phyloP scores from a whole-genome alignment of 2,888 invertebrate species.

The Aspidiotus rigidus region DNA sequence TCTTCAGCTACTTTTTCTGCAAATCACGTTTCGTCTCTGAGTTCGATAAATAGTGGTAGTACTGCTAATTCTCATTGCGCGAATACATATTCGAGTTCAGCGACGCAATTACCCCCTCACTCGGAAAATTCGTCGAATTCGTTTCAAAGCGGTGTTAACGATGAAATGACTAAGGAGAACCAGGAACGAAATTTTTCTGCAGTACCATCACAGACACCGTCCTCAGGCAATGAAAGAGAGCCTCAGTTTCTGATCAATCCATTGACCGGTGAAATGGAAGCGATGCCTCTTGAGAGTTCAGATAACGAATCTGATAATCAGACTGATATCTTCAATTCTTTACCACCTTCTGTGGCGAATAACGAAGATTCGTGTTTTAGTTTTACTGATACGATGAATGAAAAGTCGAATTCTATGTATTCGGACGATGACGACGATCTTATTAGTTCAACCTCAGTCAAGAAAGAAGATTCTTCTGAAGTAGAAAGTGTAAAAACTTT shows the following conservation, averaged over 20 bases:
- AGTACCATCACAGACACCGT: conserved; percentile 34
- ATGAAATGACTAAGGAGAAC: neutral
- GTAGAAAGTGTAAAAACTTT: conserved; percentile 51
- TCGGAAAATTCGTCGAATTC: conserved; percentile 1
- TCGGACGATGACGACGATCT: conserved; percentile 10
- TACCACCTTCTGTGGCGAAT: conserved; percentile 31
- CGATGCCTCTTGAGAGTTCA: conserved; percentile 59
- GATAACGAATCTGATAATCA: conserved; percentile 49
- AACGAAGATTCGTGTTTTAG: conserved; percentile 45
- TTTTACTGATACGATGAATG: conserved; percentile 46
- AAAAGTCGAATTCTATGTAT: conserved; percentile 47
- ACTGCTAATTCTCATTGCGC: neutral
- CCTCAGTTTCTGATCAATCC: conserved; percentile 82
- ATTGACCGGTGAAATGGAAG: conserved; percentile 71
- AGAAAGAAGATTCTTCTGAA: conserved; percentile 47
- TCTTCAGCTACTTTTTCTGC: neutral
- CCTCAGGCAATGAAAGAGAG: conserved; percentile 49
- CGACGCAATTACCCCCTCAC: neutral
- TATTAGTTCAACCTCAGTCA: conserved; percentile 11
- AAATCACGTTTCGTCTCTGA: neutral
- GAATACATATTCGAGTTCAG: neutral
- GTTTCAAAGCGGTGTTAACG: neutral
- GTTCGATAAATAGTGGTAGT: neutral
- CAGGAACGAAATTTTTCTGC: neutral
- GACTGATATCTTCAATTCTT: conserved; percentile 38